A percentile compares a stretch with the other conserved stretches of the same genome.
Evolutionary conservation across 2,113 vertebrate genomes (phyloP).

Genomic region (Bufo bufo): DNA sequence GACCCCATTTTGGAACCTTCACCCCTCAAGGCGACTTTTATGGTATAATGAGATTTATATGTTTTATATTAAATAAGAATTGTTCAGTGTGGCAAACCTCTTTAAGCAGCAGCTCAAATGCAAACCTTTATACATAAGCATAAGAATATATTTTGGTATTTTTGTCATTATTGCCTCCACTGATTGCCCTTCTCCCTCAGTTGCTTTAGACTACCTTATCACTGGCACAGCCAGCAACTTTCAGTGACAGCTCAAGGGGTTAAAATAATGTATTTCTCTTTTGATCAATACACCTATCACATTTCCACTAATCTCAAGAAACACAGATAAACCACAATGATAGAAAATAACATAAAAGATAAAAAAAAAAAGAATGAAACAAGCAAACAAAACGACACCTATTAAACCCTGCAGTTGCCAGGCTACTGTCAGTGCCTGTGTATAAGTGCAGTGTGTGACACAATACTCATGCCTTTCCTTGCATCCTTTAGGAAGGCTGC

Average conservation of each 20-base stretch:
- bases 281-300: background rate
- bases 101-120: background rate
- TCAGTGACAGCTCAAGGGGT: background rate
- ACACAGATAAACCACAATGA: background rate
- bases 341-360: background rate
- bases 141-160: background rate
- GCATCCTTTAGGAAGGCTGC: conserved; percentile 61
- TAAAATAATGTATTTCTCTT: background rate
- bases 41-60: background rate
- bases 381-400: conserved; percentile 60
- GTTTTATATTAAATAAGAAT: too few relatives aligned
- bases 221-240: background rate
- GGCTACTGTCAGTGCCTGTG: conserved; percentile 62
- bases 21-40: background rate
- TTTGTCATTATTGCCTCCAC: background rate
- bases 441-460: conserved; percentile 51
- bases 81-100: background rate
- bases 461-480: conserved; percentile 58
- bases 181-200: background rate
- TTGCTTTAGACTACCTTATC: background rate
- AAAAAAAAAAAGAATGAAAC: conserved; percentile 3
- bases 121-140: background rate
- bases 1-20: background rate
- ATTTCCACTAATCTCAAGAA: background rate
- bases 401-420: conserved; percentile 70